Evolutionary conservation across 2,888 invertebrate species (phyloP).

Genomic region (Harmothoe impar): DNA sequence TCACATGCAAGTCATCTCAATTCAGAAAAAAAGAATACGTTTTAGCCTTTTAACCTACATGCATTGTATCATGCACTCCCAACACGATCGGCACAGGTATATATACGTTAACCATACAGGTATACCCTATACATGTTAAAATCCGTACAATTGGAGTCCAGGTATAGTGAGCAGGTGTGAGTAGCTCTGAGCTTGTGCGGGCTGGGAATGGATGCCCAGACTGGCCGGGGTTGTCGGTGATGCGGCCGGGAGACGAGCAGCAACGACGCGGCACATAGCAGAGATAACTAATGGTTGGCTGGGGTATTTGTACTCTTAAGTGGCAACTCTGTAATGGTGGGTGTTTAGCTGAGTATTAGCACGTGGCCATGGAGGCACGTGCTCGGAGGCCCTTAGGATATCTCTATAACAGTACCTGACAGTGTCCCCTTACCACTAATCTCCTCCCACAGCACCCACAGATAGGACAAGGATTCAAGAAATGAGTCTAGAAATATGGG

Average conservation of each 20-base stretch:
- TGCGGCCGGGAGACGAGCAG: not conserved
- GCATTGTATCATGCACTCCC: too few species aligned
- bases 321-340: not conserved
- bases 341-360: conserved; percentile 27
- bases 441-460: too few species aligned
- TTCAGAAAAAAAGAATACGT: too few species aligned
- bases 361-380: not conserved
- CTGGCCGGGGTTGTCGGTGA: conserved; percentile 10
- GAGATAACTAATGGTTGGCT: conserved; percentile 9
- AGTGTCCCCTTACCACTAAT: not conserved
- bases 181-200: not conserved
- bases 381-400: not conserved
- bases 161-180: too few species aligned
- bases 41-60: too few species aligned
- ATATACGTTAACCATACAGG: too few species aligned
- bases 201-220: not conserved
- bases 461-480: too few species aligned
- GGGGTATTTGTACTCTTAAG: conserved; percentile 29
- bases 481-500: too few species aligned
- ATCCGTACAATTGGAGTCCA: too few species aligned
- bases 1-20: too few species aligned
- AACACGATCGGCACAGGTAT: too few species aligned
- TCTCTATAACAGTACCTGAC: not conserved
- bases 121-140: too few species aligned
- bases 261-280: conserved; percentile 8